A percentile compares a stretch with the other conserved stretches of the same genome.
Conservation (phyloP, 35 echinoderm and acorn worm species). For the Ophiothrix spiculata region DNA sequence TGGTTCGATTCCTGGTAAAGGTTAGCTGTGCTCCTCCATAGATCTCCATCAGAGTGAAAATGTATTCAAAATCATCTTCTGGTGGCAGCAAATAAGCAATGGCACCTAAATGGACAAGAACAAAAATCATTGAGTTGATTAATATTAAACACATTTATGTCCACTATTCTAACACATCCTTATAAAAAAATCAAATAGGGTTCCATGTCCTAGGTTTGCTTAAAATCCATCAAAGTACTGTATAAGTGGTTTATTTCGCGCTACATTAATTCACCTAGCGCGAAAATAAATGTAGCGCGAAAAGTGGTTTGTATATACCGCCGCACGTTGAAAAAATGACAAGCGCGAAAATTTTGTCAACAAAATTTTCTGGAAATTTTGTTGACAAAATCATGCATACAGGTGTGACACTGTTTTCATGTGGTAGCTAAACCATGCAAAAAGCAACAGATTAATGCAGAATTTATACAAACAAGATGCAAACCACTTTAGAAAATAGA, state of each 20-base stretch:
- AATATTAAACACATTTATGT: background rate
- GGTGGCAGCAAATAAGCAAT: constrained; percentile 62
- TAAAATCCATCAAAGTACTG: background rate
- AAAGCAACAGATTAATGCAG: too few species aligned
- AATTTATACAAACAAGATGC: too few species aligned
- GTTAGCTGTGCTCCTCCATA: constrained; percentile 65
- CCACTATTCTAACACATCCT: background rate
- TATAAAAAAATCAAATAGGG: background rate
- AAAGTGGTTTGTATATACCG: too few species aligned
- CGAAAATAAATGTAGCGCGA: too few species aligned
- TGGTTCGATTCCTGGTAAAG: constrained; percentile 48
- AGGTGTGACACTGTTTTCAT: too few species aligned
- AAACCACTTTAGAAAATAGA: too few species aligned
- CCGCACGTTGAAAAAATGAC: too few species aligned
- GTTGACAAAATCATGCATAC: too few species aligned
- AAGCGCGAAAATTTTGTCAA: too few species aligned
- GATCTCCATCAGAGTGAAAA: constrained; percentile 74
- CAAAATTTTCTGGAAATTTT: too few species aligned
- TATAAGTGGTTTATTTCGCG: background rate
- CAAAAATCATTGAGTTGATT: background rate
- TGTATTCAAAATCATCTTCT: constrained; percentile 40
- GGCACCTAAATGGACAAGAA: constrained; percentile 32
- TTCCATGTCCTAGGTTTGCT: background rate
- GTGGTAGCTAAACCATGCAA: too few species aligned
- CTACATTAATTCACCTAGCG: background rate